A percentile compares a stretch with the other conserved stretches of the same genome.
Evolutionary conservation across 37 sponge, comb jelly and placozoan species (phyloP).

Genomic region (Ephydatia muelleri): DNA sequence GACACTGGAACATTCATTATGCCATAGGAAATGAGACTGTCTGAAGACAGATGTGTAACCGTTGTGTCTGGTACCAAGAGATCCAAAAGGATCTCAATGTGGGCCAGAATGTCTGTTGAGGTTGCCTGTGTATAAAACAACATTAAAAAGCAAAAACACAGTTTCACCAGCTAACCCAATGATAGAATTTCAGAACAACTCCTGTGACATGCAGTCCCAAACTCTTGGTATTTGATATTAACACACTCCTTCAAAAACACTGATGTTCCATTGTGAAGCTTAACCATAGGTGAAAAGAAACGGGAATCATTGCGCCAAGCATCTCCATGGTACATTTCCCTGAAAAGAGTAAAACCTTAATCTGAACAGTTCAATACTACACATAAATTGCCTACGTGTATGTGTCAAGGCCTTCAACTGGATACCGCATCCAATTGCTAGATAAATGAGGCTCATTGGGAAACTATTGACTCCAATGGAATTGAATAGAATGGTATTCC

Average conservation of each 20-base stretch:
- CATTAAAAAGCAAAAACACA: not conserved
- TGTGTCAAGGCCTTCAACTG: not conserved
- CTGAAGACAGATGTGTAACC: no score
- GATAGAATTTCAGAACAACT: no score
- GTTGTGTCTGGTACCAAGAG: no score
- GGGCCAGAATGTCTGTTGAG: no score
- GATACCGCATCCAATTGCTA: conserved; percentile 11
- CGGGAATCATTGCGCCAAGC: conserved; percentile 4
- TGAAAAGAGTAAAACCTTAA: not conserved
- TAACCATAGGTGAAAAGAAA: not conserved
- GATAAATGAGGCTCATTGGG: not conserved
- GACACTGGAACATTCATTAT: no score
- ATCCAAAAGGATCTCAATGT: no score
- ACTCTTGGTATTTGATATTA: not conserved
- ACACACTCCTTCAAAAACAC: conserved; percentile 5
- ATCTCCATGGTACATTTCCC: conserved; percentile 13
- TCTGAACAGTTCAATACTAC: not conserved
- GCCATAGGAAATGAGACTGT: no score
- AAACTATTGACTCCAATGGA: not conserved
- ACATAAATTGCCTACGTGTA: not conserved
- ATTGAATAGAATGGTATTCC: not conserved
- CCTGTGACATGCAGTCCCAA: not conserved
- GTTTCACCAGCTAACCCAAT: not conserved
- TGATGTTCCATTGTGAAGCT: not conserved
- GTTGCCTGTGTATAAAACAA: not conserved